phyloP scores from a whole-genome alignment of 2,888 invertebrate species.

The Amphimallon solstitiale region DNA sequence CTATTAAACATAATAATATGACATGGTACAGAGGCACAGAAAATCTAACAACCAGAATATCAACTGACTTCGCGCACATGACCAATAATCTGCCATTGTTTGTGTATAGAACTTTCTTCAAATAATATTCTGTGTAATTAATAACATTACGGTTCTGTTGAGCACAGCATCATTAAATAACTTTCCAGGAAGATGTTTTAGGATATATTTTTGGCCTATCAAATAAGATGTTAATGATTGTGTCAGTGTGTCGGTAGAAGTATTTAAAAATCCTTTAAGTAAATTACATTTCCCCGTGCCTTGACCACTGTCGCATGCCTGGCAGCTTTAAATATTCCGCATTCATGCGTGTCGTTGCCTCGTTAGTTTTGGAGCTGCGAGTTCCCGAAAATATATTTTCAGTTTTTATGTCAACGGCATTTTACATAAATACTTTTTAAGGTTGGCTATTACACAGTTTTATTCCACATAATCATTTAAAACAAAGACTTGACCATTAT shows the following conservation, averaged over 20 bases:
- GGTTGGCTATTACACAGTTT: constrained; percentile 24
- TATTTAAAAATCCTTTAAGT: constrained; percentile 31
- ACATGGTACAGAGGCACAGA: too few species aligned
- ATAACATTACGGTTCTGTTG: too few species aligned
- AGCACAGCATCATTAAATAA: not conserved
- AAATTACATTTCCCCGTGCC: constrained; percentile 31
- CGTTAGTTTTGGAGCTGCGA: constrained; percentile 33
- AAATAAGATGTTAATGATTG: constrained; percentile 23
- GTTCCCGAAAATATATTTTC: constrained; percentile 36
- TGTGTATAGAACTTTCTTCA: too few species aligned
- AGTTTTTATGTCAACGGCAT: constrained; percentile 35
- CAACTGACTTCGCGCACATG: too few species aligned
- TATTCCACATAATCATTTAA: constrained; percentile 10
- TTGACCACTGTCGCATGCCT: constrained; percentile 39
- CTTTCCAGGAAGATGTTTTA: not conserved
- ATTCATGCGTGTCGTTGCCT: constrained; percentile 37
- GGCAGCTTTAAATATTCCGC: constrained; percentile 36
- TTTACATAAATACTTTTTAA: constrained; percentile 30
- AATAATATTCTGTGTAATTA: too few species aligned
- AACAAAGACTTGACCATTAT: too few species aligned
- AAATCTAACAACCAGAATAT: too few species aligned
- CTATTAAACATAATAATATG: too few species aligned
- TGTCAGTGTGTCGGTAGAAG: constrained; percentile 24
- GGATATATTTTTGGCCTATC: constrained; percentile 14
- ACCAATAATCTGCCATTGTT: too few species aligned